Conservation (phyloP, 2,113 vertebrate genomes). For the Desmodus rotundus region DNA sequence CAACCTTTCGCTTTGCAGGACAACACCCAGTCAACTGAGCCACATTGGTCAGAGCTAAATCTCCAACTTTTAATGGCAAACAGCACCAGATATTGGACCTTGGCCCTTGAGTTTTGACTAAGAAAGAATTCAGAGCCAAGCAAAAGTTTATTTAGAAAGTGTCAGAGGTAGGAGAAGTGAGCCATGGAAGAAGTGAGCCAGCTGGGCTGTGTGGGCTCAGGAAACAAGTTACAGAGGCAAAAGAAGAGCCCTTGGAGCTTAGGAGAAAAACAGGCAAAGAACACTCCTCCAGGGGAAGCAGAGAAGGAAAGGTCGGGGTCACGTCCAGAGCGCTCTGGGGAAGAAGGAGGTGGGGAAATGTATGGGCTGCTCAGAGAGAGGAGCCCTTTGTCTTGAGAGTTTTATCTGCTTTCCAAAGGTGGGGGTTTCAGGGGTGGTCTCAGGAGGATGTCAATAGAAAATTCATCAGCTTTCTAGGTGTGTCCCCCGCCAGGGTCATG, state of each 20-base stretch:
- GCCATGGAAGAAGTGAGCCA: not conserved
- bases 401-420: not conserved
- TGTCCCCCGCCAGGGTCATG: not conserved
- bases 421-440: not conserved
- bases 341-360: not conserved
- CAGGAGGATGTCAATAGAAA: not conserved
- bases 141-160: not conserved
- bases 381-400: not conserved
- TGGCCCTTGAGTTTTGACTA: not conserved
- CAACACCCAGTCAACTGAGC: no score
- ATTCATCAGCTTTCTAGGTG: not conserved
- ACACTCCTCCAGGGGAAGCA: not conserved
- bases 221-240: not conserved
- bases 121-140: not conserved
- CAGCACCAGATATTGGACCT: not conserved
- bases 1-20: no score
- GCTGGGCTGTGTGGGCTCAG: not conserved
- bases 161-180: not conserved
- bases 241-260: not conserved
- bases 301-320: not conserved
- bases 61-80: not conserved
- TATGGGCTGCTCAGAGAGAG: not conserved
- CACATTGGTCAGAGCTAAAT: not conserved
- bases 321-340: not conserved
- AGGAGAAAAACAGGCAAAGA: not conserved